Evolutionary conservation across 2,797 vertebrate species (phyloP).

Genomic region (Pangasius sanitwongsei): DNA sequence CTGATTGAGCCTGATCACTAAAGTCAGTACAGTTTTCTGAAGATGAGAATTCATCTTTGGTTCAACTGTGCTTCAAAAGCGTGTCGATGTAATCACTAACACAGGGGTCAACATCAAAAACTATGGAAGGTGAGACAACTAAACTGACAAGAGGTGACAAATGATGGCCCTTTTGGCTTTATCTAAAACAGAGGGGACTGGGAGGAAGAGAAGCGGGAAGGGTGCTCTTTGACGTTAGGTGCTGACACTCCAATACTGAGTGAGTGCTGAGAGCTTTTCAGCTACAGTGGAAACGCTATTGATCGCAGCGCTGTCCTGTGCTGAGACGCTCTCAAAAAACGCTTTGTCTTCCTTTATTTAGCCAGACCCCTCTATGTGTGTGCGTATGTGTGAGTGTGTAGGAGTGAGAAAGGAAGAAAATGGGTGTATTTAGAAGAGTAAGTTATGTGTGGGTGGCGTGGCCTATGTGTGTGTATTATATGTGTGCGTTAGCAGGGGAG

Average conservation of each 20-base stretch:
- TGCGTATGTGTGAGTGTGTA: conserved; percentile 34
- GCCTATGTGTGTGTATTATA: conserved; percentile 21
- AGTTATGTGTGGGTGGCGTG: conserved; percentile 27
- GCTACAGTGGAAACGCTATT: conserved; percentile 61
- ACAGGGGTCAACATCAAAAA: conserved; percentile 25
- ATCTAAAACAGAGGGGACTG: not conserved
- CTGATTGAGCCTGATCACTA: not conserved
- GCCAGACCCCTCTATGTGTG: conserved; percentile 41
- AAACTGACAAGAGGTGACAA: conserved; percentile 12
- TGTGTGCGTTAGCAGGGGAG: conserved; percentile 1
- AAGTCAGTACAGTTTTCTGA: not conserved
- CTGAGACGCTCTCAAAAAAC: conserved; percentile 63
- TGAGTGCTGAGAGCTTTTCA: conserved; percentile 57
- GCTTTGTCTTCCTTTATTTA: conserved; percentile 63
- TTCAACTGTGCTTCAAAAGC: not conserved
- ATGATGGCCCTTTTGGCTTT: conserved; percentile 18
- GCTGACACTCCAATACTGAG: conserved; percentile 63
- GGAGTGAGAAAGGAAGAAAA: conserved; percentile 34
- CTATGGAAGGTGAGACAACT: not conserved
- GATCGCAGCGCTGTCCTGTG: conserved; percentile 57
- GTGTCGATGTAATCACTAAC: not conserved
- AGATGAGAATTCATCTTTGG: not conserved
- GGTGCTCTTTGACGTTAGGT: conserved; percentile 50
- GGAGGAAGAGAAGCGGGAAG: conserved; percentile 7
- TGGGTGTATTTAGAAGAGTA: conserved; percentile 36